Base-by-base conservation (phyloP, 2,113 vertebrate species). In the Toxotes chatareus region DNA sequence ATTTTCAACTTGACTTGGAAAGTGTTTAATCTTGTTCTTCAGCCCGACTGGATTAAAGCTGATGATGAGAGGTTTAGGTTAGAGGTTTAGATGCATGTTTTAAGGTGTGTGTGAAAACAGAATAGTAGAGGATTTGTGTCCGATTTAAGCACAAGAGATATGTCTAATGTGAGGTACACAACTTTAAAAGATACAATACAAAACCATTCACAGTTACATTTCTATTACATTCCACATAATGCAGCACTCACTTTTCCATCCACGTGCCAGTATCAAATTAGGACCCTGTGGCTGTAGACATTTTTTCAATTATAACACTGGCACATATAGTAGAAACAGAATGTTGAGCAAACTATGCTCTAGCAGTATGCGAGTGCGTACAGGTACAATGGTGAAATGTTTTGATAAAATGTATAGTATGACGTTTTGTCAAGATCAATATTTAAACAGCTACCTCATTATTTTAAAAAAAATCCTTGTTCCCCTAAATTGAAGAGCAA, bases 361-460 rank as follows among this genome's bases (percentile, higher is more conserved):
- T 3, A 59, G 31, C 7, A 32, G n/a, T 17, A 66, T 13, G 40
- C 34, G 3, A 13, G n/a, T 14, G 32, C 49, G 19, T 75, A 4
- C 57, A 72, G n/a, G 17, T 31, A 23, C 36, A 10, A 51, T 3
- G 46, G 13, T 53, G 42, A 46, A 66, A 56, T 19, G 4, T 10
- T 17, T 32, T 42, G 4, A 68, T 73, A 13, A 66, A 71, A 38
- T 53, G 2, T 68, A 14, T 1, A 51, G 21, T 51, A 9, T 32
- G 12, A 8, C 7, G 4, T 60, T 82, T 78, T 72, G 23, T 60
- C 12, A 32, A 51, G 73, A 77, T 74, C 59, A 77, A 55, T 74
- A 74, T 56, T 85, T 7, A 63, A 75, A 42, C 23, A 38, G 46
- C 3, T 70, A n/a, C 27, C 36, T 64, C 44, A 36, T 32, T 62